These are phyloP conservation scores for Chloromyia formosa DNA, from an alignment of 2,888 invertebrate species.

Conservation along the genomic window DNA sequence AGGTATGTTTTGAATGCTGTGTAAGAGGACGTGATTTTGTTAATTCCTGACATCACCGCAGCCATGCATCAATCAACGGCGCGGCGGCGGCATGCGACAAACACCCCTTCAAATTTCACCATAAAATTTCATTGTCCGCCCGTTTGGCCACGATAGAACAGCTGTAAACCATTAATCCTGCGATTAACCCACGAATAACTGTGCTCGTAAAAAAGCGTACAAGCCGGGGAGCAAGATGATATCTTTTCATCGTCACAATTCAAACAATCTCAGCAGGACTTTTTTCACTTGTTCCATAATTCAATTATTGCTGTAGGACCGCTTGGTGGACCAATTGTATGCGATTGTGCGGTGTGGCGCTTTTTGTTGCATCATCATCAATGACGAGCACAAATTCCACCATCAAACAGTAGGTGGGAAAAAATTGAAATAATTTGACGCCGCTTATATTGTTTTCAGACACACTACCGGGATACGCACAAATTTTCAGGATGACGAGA, in stretches of 20 bases:
- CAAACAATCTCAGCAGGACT: slow-evolving; percentile 41
- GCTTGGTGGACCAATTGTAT: neutral
- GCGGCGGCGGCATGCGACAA: neutral
- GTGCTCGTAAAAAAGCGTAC: slow-evolving; percentile 32
- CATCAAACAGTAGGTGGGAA: slow-evolving; percentile 42
- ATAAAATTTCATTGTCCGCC: neutral
- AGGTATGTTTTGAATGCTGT: no score
- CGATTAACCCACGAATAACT: slow-evolving; percentile 30
- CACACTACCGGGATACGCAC: neutral
- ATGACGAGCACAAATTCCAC: slow-evolving; percentile 37
- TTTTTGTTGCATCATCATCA: slow-evolving; percentile 32
- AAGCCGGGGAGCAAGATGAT: slow-evolving; percentile 26
- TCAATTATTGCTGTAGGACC: slow-evolving; percentile 33
- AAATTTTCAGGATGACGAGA: slow-evolving; percentile 34
- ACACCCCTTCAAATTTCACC: slow-evolving; percentile 7
- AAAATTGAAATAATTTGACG: slow-evolving; percentile 36
- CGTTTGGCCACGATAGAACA: neutral
- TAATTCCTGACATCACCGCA: no score
- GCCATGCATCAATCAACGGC: slow-evolving; percentile 5
- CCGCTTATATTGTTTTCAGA: slow-evolving; percentile 30
- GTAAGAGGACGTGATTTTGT: no score
- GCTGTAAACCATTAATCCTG: slow-evolving; percentile 32
- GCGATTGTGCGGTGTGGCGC: neutral
- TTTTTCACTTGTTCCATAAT: slow-evolving; percentile 38
- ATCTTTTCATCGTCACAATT: slow-evolving; percentile 21